Percentiles rank a stretch among this genome's conserved stretches.
These are phyloP conservation scores for Napeogenes sylphis DNA, from an alignment of 2,888 invertebrate species.

Conservation along the genomic window DNA sequence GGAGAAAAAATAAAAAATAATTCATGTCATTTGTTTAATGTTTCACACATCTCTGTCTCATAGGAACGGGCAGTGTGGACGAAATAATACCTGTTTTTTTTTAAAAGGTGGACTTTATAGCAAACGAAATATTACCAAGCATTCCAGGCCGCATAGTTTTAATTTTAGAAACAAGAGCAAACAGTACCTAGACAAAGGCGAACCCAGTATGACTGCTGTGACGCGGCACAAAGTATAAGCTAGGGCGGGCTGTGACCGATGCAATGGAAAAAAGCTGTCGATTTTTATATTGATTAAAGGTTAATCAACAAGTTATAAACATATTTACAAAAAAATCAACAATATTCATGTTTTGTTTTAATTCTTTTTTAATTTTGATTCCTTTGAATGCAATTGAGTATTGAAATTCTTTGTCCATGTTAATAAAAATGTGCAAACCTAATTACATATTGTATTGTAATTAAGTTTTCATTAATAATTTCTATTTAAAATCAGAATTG, in stretches of 20 bases:
- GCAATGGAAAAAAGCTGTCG: not conserved
- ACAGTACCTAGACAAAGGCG: slow-evolving; percentile 69
- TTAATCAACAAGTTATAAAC: not conserved
- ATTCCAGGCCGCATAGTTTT: slow-evolving; percentile 73
- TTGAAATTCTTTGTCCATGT: no score
- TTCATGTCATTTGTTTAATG: not conserved
- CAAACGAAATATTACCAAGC: slow-evolving; percentile 50
- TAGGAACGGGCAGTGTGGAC: not conserved
- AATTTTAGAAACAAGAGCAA: slow-evolving; percentile 74
- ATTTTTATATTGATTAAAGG: not conserved
- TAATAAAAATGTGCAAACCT: no score
- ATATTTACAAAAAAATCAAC: no score
- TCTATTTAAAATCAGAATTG: not conserved
- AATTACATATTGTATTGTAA: no score
- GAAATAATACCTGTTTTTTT: slow-evolving; percentile 22
- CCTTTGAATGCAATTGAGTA: no score
- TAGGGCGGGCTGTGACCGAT: slow-evolving; percentile 15
- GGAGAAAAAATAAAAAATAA: not conserved
- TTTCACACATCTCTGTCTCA: no score
- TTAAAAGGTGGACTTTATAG: slow-evolving; percentile 30
- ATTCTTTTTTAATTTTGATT: no score
- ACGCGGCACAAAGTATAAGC: slow-evolving; percentile 26
- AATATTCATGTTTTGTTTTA: no score
- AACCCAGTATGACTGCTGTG: slow-evolving; percentile 41
- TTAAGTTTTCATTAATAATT: no score